A percentile compares a stretch with the other conserved stretches of the same genome.
phyloP scores from a whole-genome alignment of 2,888 invertebrate species.

The Coleophora deauratella region DNA sequence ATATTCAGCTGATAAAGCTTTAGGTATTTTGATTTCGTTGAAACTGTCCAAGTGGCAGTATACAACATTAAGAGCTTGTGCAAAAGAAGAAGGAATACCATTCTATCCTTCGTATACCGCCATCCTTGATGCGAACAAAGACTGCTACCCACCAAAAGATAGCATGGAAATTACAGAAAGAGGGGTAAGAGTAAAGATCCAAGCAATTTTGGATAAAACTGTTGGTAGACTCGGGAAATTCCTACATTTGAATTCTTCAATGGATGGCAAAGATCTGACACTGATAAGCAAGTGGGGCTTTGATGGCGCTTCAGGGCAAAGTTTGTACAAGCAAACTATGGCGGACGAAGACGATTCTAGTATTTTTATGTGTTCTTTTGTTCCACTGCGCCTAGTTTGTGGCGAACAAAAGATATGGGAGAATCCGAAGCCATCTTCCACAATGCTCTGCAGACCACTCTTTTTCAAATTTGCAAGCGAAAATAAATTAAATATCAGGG shows the following conservation, averaged over 20 bases:
- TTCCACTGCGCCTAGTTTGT: neutral
- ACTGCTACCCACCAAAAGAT: slow-evolving; percentile 1
- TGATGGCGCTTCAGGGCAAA: slow-evolving; percentile 7
- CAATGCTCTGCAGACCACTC: slow-evolving; percentile 7
- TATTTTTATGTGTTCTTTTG: slow-evolving; percentile 2
- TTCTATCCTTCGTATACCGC: slow-evolving; percentile 1
- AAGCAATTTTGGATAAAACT: slow-evolving; percentile 13
- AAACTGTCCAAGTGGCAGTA: slow-evolving; percentile 11
- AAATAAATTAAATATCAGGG: slow-evolving; percentile 6
- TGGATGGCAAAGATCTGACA: slow-evolving; percentile 8
- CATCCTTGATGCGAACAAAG: neutral
- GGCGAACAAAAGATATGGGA: slow-evolving; percentile 8
- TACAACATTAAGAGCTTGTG: slow-evolving; percentile 6
- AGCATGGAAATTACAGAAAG: slow-evolving; percentile 7
- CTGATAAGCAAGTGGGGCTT: slow-evolving; percentile 9
- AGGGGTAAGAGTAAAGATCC: slow-evolving; percentile 11
- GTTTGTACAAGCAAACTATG: slow-evolving; percentile 10
- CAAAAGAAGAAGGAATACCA: slow-evolving; percentile 1
- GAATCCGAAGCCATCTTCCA: slow-evolving; percentile 10
- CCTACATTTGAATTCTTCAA: slow-evolving; percentile 1
- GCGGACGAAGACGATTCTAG: neutral
- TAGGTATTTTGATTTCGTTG: slow-evolving; percentile 9
- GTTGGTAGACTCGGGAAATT: slow-evolving; percentile 9
- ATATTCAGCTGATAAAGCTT: slow-evolving; percentile 9
- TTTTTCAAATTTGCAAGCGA: slow-evolving; percentile 5